These are phyloP conservation scores for Crotalus viridis DNA, from an alignment of 2,113 vertebrate genomes.

Conservation along the genomic window DNA sequence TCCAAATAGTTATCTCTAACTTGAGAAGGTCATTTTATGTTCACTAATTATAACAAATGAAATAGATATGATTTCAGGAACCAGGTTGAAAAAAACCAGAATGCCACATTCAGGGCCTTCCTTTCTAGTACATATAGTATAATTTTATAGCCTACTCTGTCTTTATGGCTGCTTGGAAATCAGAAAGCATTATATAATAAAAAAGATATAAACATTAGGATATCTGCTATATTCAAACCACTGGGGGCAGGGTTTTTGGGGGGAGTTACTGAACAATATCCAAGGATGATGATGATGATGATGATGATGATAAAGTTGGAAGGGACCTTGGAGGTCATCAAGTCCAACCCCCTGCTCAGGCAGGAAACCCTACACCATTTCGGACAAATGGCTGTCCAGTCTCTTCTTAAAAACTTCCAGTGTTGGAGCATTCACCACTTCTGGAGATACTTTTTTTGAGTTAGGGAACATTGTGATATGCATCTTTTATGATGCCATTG, in stretches of 20 bases:
- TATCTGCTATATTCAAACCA: neutral
- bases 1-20: neutral
- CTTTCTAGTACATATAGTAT: neutral
- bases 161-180: neutral
- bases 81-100: neutral
- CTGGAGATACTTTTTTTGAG: neutral
- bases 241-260: too few species aligned
- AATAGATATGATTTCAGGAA: neutral
- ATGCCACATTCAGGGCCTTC: neutral
- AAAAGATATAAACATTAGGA: neutral
- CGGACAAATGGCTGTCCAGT: too few species aligned
- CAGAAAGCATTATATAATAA: neutral
- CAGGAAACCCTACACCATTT: too few species aligned
- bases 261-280: neutral
- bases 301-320: too few species aligned
- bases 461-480: neutral
- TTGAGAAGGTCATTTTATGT: neutral
- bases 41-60: neutral
- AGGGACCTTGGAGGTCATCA: too few species aligned
- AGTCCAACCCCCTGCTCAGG: too few species aligned
- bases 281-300: too few species aligned
- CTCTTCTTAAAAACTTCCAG: too few species aligned
- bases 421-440: too few species aligned
- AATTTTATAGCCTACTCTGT: neutral
- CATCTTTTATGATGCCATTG: neutral